These are phyloP conservation scores for Drosophila flavopinicola DNA, from an alignment of 2,888 invertebrate genomes.

Conservation along the genomic window DNA sequence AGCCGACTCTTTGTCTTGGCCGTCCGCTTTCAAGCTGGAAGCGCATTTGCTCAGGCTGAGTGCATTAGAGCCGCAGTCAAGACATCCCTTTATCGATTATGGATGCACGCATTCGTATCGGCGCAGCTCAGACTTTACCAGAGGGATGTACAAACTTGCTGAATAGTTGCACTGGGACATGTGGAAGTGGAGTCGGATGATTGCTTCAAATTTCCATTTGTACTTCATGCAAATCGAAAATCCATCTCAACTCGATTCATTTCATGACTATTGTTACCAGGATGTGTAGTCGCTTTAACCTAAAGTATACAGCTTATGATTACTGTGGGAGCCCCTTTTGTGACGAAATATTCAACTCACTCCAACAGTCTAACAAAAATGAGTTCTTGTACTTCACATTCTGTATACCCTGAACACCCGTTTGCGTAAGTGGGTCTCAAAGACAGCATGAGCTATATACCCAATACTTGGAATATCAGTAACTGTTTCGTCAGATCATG, in stretches of 20 bases:
- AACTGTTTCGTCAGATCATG: no score
- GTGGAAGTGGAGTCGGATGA: conserved; percentile 61
- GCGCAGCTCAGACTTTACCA: conserved; percentile 19
- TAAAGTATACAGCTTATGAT: background rate
- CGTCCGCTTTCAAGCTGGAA: conserved; percentile 24
- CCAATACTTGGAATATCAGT: no score
- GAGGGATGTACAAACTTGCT: conserved; percentile 51
- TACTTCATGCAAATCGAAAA: conserved; percentile 28
- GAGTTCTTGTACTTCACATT: no score
- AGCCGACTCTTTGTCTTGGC: conserved; percentile 49
- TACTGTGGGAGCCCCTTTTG: background rate
- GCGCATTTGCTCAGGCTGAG: conserved; percentile 36
- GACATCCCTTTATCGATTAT: conserved; percentile 59
- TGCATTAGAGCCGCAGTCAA: conserved; percentile 50
- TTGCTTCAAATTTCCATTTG: conserved; percentile 52
- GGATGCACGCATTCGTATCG: conserved; percentile 53
- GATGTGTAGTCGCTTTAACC: background rate
- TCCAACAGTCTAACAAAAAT: no score
- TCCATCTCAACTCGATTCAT: background rate
- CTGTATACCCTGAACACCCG: no score
- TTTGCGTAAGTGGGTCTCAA: no score
- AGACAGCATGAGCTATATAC: no score
- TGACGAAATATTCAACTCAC: background rate
- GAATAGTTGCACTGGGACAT: conserved; percentile 57
- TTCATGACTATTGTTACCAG: background rate